Percentiles rank a stretch among this genome's conserved stretches.
These are phyloP conservation scores for Myiozetetes cayanensis DNA, from an alignment of 2,113 vertebrate genomes.

Conservation along the genomic window DNA sequence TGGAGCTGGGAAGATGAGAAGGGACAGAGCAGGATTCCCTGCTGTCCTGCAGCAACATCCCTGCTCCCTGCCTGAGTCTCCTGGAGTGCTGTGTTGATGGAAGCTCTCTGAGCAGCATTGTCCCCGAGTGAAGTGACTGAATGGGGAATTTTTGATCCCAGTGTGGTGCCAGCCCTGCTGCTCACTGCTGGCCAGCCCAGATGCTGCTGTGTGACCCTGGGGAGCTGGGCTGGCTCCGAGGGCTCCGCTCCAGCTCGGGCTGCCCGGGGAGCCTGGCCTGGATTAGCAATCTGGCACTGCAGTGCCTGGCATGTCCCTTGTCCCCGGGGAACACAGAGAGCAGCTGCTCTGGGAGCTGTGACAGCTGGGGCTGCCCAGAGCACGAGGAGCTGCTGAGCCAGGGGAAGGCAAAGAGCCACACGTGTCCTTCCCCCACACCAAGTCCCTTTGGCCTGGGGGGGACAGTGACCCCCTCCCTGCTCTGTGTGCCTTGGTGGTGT, in stretches of 20 bases:
- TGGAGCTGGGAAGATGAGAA: not conserved
- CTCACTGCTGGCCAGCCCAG: not conserved
- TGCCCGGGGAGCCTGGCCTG: not conserved
- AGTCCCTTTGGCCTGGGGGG: not conserved
- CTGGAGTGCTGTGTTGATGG: not conserved
- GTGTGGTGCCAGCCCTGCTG: not conserved
- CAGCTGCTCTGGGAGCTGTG: not conserved
- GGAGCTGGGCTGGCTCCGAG: not conserved
- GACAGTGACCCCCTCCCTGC: fast-evolving
- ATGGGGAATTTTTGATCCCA: not conserved
- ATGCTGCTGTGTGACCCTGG: not conserved
- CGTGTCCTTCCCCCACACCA: not conserved
- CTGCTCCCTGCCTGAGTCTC: not conserved
- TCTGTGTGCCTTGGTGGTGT: not conserved
- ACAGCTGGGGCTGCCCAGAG: constrained; percentile 25
- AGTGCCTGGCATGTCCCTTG: not conserved
- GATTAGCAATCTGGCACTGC: not conserved
- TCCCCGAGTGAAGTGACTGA: not conserved
- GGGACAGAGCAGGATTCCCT: not conserved
- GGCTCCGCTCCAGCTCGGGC: not conserved
- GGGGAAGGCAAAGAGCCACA: not conserved
- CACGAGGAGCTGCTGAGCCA: not conserved
- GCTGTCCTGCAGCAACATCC: not conserved
- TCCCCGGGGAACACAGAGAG: fast-evolving
- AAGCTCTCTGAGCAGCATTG: not conserved